Conservation (phyloP, 2,888 invertebrate species). For the Dryadula phaetusa region DNA sequence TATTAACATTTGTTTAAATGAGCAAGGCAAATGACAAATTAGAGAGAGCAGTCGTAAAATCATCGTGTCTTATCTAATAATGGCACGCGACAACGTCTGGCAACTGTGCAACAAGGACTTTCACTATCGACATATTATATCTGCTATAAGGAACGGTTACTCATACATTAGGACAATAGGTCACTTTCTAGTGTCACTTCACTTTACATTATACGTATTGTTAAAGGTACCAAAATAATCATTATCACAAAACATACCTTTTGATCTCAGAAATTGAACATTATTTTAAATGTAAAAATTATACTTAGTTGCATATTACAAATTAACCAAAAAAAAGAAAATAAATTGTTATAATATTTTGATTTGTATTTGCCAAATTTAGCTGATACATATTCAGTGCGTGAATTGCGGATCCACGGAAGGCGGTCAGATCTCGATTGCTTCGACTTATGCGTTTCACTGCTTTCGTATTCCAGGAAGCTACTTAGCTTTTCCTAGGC, state of each 20-base stretch:
- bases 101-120: constrained; percentile 57
- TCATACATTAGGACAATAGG: constrained; percentile 45
- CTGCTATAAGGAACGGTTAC: constrained; percentile 46
- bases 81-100: constrained; percentile 51
- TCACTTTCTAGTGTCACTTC: constrained; percentile 33
- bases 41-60: constrained; percentile 45
- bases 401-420: constrained; percentile 52
- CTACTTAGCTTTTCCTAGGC: constrained; percentile 64
- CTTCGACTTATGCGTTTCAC: constrained; percentile 63
- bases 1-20: neutral
- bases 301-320: neutral
- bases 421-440: constrained; percentile 61
- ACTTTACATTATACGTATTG: neutral
- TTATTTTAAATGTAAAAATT: neutral
- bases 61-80: constrained; percentile 49
- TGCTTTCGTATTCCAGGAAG: constrained; percentile 71
- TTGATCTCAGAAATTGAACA: neutral
- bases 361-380: constrained; percentile 6
- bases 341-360: neutral
- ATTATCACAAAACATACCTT: neutral
- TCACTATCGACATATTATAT: constrained; percentile 57
- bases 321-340: too few relatives aligned
- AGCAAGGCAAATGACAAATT: constrained; percentile 39
- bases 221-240: neutral
- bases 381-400: constrained; percentile 49